Evolutionary conservation across 2,797 vertebrate species (phyloP).

Genomic region (Alfaro cultratus): DNA sequence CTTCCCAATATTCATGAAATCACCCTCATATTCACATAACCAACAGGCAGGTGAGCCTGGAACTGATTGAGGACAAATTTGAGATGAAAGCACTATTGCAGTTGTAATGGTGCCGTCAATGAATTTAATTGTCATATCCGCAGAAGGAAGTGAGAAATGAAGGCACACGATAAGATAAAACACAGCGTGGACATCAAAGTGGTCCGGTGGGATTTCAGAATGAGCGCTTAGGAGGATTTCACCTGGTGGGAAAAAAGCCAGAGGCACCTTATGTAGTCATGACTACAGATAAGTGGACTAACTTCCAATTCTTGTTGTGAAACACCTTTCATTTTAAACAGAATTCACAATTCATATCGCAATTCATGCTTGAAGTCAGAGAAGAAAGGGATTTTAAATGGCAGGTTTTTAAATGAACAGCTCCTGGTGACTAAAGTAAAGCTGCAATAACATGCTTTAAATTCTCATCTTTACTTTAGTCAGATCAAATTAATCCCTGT

Average conservation of each 20-base stretch:
- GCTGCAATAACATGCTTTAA: background rate
- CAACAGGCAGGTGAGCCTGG: conserved; percentile 2
- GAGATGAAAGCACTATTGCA: conserved; percentile 57
- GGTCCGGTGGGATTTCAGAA: conserved; percentile 28
- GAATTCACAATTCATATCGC: background rate
- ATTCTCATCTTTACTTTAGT: background rate
- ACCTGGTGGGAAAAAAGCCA: background rate
- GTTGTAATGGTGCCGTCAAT: conserved; percentile 42
- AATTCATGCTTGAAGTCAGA: background rate
- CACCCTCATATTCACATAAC: background rate
- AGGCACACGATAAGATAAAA: conserved; percentile 45
- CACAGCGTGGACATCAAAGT: conserved; percentile 61
- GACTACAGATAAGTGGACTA: conserved; percentile 5
- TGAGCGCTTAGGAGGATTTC: conserved; percentile 35
- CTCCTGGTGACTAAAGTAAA: background rate
- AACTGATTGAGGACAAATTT: conserved; percentile 36
- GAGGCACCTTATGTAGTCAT: background rate
- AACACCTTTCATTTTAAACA: conserved; percentile 4
- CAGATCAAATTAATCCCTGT: background rate
- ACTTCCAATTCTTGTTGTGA: conserved; percentile 29
- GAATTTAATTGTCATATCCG: conserved; percentile 54
- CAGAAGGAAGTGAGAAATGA: conserved; percentile 41
- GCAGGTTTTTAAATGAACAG: background rate
- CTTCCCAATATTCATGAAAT: conserved; percentile 15
- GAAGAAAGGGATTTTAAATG: background rate